Evolutionary conservation across 2,797 vertebrate genomes (phyloP).

Genomic region (Todus mexicanus): DNA sequence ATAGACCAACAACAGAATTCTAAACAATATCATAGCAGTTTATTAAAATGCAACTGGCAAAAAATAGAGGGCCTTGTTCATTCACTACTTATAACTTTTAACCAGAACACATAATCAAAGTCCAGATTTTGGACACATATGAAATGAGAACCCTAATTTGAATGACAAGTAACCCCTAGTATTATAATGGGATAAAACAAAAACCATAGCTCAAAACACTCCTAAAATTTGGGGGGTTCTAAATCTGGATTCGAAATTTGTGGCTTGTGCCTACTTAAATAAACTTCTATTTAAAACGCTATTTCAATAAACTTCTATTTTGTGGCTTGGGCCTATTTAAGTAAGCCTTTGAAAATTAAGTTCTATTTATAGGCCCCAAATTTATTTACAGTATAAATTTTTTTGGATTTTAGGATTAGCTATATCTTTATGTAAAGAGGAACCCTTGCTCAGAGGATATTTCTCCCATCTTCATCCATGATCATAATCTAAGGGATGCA

Average conservation of each 20-base stretch:
- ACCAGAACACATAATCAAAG: neutral
- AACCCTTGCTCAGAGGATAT: neutral
- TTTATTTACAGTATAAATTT: constrained; percentile 52
- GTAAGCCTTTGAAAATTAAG: constrained; percentile 52
- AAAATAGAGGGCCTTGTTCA: neutral
- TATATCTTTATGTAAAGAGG: constrained; percentile 25
- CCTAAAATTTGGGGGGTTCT: constrained; percentile 42
- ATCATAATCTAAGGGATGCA: constrained; percentile 13
- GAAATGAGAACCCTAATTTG: constrained; percentile 3
- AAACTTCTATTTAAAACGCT: constrained; percentile 47
- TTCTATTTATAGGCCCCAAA: constrained; percentile 55
- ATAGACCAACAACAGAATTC: neutral
- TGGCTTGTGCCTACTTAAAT: constrained; percentile 38
- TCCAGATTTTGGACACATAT: neutral
- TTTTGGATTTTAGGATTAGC: constrained; percentile 25
- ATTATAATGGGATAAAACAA: constrained; percentile 29
- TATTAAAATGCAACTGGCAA: neutral
- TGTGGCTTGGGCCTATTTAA: constrained; percentile 50
- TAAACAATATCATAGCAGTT: neutral
- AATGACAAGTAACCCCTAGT: neutral
- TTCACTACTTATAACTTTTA: neutral
- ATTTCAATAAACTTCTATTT: constrained; percentile 50
- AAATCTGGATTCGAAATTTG: constrained; percentile 41
- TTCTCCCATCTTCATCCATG: constrained; percentile 22
- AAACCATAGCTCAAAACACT: neutral